Evolutionary conservation across 2,797 vertebrate species (phyloP).

Genomic region (Micropoecilia bifurca): DNA sequence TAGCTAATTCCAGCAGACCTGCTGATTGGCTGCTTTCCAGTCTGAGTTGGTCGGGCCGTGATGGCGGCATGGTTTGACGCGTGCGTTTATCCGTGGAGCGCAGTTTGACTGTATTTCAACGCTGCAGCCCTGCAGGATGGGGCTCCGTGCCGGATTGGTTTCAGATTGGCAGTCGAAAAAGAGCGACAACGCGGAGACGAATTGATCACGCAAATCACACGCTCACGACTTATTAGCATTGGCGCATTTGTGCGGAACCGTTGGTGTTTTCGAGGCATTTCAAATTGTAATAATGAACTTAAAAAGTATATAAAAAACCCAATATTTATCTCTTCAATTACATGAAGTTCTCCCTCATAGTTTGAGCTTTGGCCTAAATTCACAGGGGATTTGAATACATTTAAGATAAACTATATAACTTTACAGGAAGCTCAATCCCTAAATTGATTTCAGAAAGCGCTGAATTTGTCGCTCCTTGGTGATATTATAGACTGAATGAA

Average conservation of each 20-base stretch:
- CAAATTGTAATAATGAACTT: neutral
- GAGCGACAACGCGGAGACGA: neutral
- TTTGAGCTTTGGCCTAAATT: too few species aligned
- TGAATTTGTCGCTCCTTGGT: neutral
- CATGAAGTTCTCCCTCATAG: too few species aligned
- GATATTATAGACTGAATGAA: conserved; percentile 11
- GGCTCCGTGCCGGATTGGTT: conserved; percentile 13
- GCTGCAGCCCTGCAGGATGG: conserved; percentile 42
- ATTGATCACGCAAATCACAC: neutral
- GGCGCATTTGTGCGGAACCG: neutral
- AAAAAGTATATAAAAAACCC: neutral
- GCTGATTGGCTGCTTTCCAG: conserved; percentile 40
- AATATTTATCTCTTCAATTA: neutral
- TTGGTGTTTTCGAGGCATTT: neutral
- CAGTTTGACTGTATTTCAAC: conserved; percentile 15
- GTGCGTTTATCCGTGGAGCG: conserved; percentile 10
- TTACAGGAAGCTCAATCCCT: neutral
- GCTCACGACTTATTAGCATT: neutral
- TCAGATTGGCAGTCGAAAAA: conserved; percentile 28
- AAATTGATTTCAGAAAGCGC: neutral
- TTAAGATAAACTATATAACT: neutral
- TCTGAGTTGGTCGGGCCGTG: conserved; percentile 45
- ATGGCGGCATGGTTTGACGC: conserved; percentile 37
- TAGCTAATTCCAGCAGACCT: conserved; percentile 36
- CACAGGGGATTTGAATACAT: neutral